These are phyloP conservation scores for Gymnocephalus cernua DNA, from an alignment of 2,113 vertebrate species.

Conservation along the genomic window DNA sequence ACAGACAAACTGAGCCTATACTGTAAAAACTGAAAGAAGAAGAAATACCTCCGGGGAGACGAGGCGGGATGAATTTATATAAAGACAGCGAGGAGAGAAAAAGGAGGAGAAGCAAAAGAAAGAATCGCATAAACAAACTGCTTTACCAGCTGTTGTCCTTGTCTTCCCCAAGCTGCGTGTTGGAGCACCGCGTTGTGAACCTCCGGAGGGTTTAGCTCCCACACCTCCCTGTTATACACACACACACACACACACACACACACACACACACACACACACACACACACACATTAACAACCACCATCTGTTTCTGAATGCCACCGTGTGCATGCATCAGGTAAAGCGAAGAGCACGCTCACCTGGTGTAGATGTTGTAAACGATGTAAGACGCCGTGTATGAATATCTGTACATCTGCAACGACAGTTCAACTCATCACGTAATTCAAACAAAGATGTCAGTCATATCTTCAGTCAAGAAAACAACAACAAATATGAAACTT, in stretches of 20 bases:
- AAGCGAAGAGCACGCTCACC: slow-evolving; percentile 68
- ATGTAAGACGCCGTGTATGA: slow-evolving; percentile 95
- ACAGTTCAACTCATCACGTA: slow-evolving; percentile 26
- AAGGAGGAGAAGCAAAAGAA: slow-evolving; percentile 2
- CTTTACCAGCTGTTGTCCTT: slow-evolving; percentile 94
- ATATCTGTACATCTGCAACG: slow-evolving; percentile 90
- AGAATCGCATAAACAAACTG: slow-evolving; percentile 8
- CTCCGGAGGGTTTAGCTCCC: slow-evolving; percentile 97
- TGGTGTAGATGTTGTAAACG: slow-evolving; percentile 94
- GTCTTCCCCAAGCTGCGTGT: slow-evolving; percentile 93
- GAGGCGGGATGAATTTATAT: slow-evolving; percentile 7
- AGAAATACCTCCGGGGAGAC: slow-evolving; percentile 12
- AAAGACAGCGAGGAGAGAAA: neutral
- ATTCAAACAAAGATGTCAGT: slow-evolving; percentile 8
- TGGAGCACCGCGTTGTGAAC: slow-evolving; percentile 94
- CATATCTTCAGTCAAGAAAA: neutral
- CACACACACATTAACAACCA: neutral
- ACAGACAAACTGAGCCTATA: neutral
- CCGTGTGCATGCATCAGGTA: neutral
- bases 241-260: slow-evolving; percentile 47
- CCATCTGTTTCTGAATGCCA: slow-evolving; percentile 7
- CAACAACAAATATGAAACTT: neutral
- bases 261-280: slow-evolving; percentile 31
- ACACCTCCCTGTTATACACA: slow-evolving; percentile 89
- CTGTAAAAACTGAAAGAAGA: neutral